Evolutionary conservation across 1,140 invertebrate species (phyloP), one percentile per base, ranked within the genome.

Genomic region (Papilio helenus): DNA sequence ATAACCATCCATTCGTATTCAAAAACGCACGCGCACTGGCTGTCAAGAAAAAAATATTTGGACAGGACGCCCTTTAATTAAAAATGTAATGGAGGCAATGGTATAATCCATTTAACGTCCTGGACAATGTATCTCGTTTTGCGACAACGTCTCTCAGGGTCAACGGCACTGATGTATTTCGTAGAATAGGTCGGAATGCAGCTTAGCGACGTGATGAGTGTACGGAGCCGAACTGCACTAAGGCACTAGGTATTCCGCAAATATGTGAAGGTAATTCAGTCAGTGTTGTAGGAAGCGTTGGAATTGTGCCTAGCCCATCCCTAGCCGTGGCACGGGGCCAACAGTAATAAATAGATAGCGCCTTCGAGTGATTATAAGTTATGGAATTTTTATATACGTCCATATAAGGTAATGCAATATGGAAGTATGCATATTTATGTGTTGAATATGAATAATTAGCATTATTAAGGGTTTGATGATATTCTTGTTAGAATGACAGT

Each of bases 231-330:
- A 58, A 76, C 77, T 79, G 80, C 81, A 83, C 76, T 89, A 83
- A 86, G 82, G 80, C 81, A 88, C 83, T 87, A 84, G 85, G 83
- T 87, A 87, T 85, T 85, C 82, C 79, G 81, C 80, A 81, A 85
- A 83, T 84, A 83, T 81, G 79, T 86, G 86, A 84, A 88, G 86
- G 84, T 87, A 85, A 91, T 88, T 79, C 82, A 85, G 83, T 85
- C 83, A 87, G 81, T 88, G 81, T 89, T 90, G 88, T 81, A 92
- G 92, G 92, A 93, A 93, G 86, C 79, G 86, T 81, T 92, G 92
- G 92, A 89, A 79, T 44, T 76, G 49, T 92, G 90, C 90, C 90
- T 90, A 92, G 80, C 83, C 84, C 55, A 80, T 77, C 76, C 80
- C 83, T 76, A 65, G 71, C 61, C 72, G 86, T 93, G 91, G 92